phyloP scores from a whole-genome alignment of 1,140 invertebrate species.

The Spodoptera litura region DNA sequence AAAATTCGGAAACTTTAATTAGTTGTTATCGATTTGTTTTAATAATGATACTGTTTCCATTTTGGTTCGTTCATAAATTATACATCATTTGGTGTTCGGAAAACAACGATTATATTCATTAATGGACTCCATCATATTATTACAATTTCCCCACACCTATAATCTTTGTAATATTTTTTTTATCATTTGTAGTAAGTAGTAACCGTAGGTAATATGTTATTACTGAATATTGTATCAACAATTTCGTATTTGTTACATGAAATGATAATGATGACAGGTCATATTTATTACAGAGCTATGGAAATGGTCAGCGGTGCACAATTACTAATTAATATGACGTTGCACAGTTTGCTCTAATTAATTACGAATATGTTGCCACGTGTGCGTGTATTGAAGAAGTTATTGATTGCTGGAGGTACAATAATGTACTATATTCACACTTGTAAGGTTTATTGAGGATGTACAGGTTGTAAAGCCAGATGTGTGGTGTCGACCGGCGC shows the following conservation, averaged over 20 bases:
- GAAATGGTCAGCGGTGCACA: slow-evolving; percentile 14
- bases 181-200: too few relatives aligned
- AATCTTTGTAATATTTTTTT: too few relatives aligned
- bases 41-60: too few relatives aligned
- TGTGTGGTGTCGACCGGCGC: slow-evolving; percentile 64
- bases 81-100: too few relatives aligned
- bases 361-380: slow-evolving; percentile 6
- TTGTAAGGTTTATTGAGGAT: slow-evolving; percentile 80
- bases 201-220: neutral
- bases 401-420: slow-evolving; percentile 18
- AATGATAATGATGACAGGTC: slow-evolving; percentile 28
- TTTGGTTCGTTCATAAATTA: too few relatives aligned
- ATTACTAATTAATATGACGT: slow-evolving; percentile 34
- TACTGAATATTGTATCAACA: neutral
- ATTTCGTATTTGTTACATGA: slow-evolving; percentile 5
- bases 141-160: too few relatives aligned
- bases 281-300: slow-evolving; percentile 30
- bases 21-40: too few relatives aligned
- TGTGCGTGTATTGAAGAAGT: neutral
- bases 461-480: slow-evolving; percentile 73
- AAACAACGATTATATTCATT: too few relatives aligned
- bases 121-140: too few relatives aligned
- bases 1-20: too few relatives aligned
- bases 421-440: slow-evolving; percentile 55
- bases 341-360: slow-evolving; percentile 33